These are phyloP conservation scores for Alviniconcha strummeri DNA, from an alignment of 2,888 invertebrate species.

Conservation along the genomic window DNA sequence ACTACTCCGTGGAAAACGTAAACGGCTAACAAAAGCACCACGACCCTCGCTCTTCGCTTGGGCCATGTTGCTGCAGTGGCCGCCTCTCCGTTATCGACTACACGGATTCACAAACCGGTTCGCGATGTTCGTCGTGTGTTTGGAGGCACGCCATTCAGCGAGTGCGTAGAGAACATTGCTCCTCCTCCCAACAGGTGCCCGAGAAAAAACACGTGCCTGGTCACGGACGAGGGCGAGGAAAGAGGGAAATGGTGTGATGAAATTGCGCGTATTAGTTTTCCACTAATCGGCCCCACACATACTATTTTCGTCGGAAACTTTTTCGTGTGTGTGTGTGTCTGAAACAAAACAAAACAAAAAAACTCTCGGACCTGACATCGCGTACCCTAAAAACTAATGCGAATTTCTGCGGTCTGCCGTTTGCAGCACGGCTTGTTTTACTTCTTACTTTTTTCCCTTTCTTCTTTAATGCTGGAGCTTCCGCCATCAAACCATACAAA, in stretches of 20 bases:
- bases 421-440: no score
- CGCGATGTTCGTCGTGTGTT: not conserved
- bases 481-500: no score
- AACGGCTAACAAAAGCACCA: not conserved
- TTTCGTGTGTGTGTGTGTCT: no score
- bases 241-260: not conserved
- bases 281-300: no score
- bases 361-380: no score
- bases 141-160: not conserved
- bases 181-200: conserved; percentile 6
- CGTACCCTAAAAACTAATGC: no score
- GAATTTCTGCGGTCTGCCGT: no score
- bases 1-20: not conserved
- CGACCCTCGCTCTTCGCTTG: not conserved
- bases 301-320: no score
- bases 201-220: not conserved
- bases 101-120: not conserved
- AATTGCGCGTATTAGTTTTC: no score
- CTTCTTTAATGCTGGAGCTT: no score
- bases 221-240: not conserved
- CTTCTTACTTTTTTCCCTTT: no score
- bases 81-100: not conserved
- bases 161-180: not conserved
- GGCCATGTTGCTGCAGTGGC: conserved; percentile 8
- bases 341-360: no score